A percentile compares a stretch with the other conserved stretches of the same genome.
These are phyloP conservation scores for Leptinotarsa rubiginosa DNA, from an alignment of 2,888 invertebrate genomes.

Conservation along the genomic window DNA sequence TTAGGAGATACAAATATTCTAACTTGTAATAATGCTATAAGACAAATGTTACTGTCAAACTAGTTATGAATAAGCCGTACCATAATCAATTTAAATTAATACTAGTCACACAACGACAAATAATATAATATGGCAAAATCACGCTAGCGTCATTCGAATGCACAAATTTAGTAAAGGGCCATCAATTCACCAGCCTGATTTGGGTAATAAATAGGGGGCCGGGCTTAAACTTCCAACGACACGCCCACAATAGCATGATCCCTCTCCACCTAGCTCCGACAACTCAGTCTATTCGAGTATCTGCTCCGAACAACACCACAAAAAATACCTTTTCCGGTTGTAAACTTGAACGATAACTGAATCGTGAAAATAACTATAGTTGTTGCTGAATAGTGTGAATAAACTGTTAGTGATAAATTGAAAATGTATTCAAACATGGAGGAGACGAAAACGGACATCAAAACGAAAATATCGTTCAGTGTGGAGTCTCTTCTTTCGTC, in stretches of 20 bases:
- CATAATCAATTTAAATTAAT: conserved; percentile 61
- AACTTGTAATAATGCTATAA: conserved; percentile 26
- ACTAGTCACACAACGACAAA: conserved; percentile 59
- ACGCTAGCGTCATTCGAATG: conserved; percentile 56
- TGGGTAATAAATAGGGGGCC: conserved; percentile 57
- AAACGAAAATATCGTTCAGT: conserved; percentile 80
- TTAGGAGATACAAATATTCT: conserved; percentile 35
- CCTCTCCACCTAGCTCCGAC: conserved; percentile 48
- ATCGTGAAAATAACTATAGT: conserved; percentile 27
- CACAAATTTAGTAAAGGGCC: conserved; percentile 53
- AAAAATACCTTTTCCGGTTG: conserved; percentile 37
- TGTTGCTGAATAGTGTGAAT: conserved; percentile 31
- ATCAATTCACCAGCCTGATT: conserved; percentile 58
- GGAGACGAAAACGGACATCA: conserved; percentile 65
- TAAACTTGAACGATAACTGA: conserved; percentile 19
- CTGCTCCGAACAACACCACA: conserved; percentile 46
- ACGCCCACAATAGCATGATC: conserved; percentile 55
- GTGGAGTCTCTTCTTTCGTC: conserved; percentile 74
- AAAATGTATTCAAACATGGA: conserved; percentile 58
- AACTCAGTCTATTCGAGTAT: conserved; percentile 53
- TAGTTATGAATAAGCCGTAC: conserved; percentile 35
- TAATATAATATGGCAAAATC: conserved; percentile 62
- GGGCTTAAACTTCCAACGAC: conserved; percentile 43
- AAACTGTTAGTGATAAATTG: conserved; percentile 22
- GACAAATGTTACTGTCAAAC: not conserved